Evolutionary conservation across 2,797 vertebrate genomes (phyloP), one percentile per base, ranked within the genome.

Genomic region (Notolepis coatsorum): DNA sequence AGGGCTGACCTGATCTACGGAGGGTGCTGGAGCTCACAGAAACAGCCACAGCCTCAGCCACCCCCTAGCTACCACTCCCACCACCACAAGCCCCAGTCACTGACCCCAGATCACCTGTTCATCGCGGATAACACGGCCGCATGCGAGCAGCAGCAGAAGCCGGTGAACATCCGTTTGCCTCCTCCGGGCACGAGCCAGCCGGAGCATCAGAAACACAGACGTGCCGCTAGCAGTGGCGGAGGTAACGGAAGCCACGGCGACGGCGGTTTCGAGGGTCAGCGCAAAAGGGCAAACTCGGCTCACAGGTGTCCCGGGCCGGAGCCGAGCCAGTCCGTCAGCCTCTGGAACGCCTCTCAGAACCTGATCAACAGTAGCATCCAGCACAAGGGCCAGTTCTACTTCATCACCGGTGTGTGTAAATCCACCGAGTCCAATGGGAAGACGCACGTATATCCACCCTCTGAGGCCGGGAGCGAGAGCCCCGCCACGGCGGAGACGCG

Each of bases 351-450:
- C 10, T 46, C 68, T 30, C 89, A 87, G 31, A 82, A 77, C 71
- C 62, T 84, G n/a, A 73, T 87, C 65, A 90, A 86, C 52, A 90
- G 90, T 72, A 91, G 88, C 76, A 89, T 93, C 74, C 89, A 92
- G 53, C 91, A 93, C 53, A 93, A 93, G 71, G 93, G 92, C 21
- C 91, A 91, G 46, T 94, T 90, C 65, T 94, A 93, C 69, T 93
- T 92, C 54, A 85, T 94, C 48, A 93, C 92, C 0, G 92, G 91
- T 21, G 61, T 93, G 59, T 90, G 80, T 57, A 88, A 84, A 52
- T 61, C 66, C 0, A 68, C 85, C 3, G 90, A 89, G 23, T 55
- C 80, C 9, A 62, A 73, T 21, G 58, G 47, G 28, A 82, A 68
- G 66, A 80, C 68, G 3, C 62, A 75, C 37, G 82, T 15, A 18